These are phyloP conservation scores for Sarcophaga carnaria DNA, from an alignment of 2,888 invertebrate genomes.

Conservation along the genomic window DNA sequence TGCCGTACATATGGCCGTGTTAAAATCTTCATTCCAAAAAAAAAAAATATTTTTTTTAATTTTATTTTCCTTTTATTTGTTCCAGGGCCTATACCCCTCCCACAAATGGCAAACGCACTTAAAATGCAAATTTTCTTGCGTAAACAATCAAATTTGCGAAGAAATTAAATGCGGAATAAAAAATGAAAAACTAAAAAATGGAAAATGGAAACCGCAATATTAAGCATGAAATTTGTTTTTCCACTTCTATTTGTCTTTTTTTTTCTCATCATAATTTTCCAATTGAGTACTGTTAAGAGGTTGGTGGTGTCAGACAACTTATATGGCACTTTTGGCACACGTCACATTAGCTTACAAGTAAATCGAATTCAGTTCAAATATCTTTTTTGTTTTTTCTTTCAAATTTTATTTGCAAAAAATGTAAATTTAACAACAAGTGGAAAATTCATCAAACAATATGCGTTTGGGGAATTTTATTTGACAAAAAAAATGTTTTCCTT, in stretches of 20 bases:
- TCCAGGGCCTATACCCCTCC: background rate
- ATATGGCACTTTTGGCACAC: conserved; percentile 71
- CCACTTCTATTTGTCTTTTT: conserved; percentile 36
- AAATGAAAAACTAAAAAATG: background rate
- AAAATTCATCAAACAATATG: conserved; percentile 65
- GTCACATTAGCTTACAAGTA: conserved; percentile 70
- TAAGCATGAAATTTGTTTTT: conserved; percentile 81
- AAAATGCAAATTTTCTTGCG: conserved; percentile 65
- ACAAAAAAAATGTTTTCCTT: background rate
- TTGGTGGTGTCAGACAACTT: conserved; percentile 26
- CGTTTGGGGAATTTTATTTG: conserved; percentile 64
- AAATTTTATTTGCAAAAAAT: conserved; percentile 11
- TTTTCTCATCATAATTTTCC: conserved; percentile 34
- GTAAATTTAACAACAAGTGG: conserved; percentile 57
- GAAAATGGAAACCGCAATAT: conserved; percentile 74
- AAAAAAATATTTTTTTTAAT: conserved; percentile 44
- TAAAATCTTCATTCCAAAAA: conserved; percentile 52
- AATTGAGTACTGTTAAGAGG: conserved; percentile 11
- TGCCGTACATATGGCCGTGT: conserved; percentile 24
- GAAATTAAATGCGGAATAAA: conserved; percentile 38
- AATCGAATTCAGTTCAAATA: conserved; percentile 70
- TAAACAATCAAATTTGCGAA: conserved; percentile 62
- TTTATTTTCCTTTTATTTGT: conserved; percentile 19
- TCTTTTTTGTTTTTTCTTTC: background rate
- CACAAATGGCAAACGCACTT: conserved; percentile 60